Conservation (phyloP, 1,140 invertebrate genomes). For the Pollicipes pollicipes region DNA sequence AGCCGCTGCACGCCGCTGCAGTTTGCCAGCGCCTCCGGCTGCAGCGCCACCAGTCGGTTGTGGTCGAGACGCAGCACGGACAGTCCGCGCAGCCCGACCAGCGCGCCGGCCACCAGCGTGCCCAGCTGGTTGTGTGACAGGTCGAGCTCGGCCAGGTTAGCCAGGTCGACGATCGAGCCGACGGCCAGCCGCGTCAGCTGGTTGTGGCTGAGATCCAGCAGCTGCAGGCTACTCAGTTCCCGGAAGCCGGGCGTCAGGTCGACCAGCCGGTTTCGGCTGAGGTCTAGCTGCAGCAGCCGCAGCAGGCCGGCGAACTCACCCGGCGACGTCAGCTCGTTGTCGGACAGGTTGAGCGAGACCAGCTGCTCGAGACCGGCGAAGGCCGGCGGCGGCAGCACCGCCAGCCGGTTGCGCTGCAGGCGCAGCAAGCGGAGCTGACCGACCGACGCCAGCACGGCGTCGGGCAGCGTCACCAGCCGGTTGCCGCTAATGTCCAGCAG, state of each 20-base stretch:
- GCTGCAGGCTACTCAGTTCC: conserved; percentile 17
- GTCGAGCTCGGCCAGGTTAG: conserved; percentile 45
- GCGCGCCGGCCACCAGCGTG: conserved; percentile 34
- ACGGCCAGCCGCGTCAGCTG: background rate
- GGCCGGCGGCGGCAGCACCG: background rate
- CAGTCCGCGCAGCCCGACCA: conserved; percentile 56
- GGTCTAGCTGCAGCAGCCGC: conserved; percentile 60
- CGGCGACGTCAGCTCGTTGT: conserved; percentile 21
- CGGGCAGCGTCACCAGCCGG: background rate
- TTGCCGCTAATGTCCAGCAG: background rate
- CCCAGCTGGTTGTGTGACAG: conserved; percentile 65
- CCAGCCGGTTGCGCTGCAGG: background rate
- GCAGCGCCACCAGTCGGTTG: conserved; percentile 61
- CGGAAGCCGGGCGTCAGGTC: conserved; percentile 53
- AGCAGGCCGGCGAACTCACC: conserved; percentile 57
- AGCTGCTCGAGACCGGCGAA: background rate
- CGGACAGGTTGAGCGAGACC: background rate
- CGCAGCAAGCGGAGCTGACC: background rate
- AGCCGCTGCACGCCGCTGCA: conserved; percentile 67
- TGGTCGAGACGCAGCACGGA: conserved; percentile 65
- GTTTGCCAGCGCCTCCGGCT: conserved; percentile 31
- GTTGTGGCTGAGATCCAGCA: background rate
- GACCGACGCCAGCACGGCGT: background rate
- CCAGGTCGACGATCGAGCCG: background rate
- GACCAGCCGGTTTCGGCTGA: conserved; percentile 57